A percentile compares a stretch with the other conserved stretches of the same genome.
Evolutionary conservation across 2,888 invertebrate species (phyloP).

Genomic region (Drosophila anomelani): DNA sequence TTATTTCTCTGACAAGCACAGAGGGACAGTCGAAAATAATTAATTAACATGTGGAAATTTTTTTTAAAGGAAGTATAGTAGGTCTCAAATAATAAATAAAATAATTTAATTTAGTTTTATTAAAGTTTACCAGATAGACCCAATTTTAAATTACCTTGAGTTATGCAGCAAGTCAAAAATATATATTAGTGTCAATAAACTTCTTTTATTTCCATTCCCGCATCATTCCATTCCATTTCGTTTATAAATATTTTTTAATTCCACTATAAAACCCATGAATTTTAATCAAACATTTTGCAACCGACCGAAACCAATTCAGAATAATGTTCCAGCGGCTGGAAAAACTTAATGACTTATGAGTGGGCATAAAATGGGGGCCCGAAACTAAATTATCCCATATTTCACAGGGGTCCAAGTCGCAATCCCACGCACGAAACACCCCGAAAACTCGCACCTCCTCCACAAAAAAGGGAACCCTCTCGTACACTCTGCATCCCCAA

Average conservation of each 20-base stretch:
- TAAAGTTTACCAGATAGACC: background rate
- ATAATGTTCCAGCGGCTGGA: slow-evolving; percentile 38
- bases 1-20: too few species aligned
- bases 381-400: slow-evolving; percentile 59
- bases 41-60: background rate
- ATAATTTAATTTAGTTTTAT: background rate
- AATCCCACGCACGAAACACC: slow-evolving; percentile 14
- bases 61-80: too few species aligned
- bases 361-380: slow-evolving; percentile 38
- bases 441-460: slow-evolving; percentile 1
- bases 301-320: slow-evolving; percentile 53
- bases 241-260: slow-evolving; percentile 19
- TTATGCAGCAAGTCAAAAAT: background rate
- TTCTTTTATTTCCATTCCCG: background rate
- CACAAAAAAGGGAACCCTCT: slow-evolving; percentile 1
- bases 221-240: background rate
- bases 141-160: background rate
- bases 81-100: background rate
- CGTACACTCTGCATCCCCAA: slow-evolving; percentile 2
- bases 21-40: background rate
- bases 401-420: slow-evolving; percentile 40
- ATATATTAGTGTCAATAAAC: background rate
- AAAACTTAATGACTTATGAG: slow-evolving; percentile 58
- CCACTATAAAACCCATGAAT: slow-evolving; percentile 43
- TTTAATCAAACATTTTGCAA: slow-evolving; percentile 44